Evolutionary conservation across 2,888 invertebrate species (phyloP).

Genomic region (Uropetala carovei): DNA sequence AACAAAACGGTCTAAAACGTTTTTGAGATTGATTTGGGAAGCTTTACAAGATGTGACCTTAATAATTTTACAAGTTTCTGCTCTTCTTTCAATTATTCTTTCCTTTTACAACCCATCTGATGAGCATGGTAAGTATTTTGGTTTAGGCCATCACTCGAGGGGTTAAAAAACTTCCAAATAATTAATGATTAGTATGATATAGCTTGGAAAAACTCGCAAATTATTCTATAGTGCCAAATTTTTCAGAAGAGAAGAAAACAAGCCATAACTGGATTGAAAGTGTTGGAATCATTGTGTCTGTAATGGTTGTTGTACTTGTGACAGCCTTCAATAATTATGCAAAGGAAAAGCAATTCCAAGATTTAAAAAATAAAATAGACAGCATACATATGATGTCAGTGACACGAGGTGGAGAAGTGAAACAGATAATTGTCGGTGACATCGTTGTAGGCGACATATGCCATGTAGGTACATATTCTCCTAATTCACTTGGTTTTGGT

Average conservation of each 20-base stretch:
- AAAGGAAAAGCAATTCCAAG: conserved; percentile 99
- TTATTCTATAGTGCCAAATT: not conserved
- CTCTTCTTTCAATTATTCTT: conserved; percentile 79
- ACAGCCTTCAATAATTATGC: conserved; percentile 99
- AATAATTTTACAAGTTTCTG: conserved; percentile 80
- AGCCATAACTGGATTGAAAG: conserved; percentile 99
- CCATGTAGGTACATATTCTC: conserved; percentile 80
- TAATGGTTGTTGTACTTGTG: conserved; percentile 98
- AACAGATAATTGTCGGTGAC: conserved; percentile 96
- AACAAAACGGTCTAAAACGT: conserved; percentile 80
- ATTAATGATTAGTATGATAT: not conserved
- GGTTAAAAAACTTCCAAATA: not conserved
- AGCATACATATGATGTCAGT: conserved; percentile 99
- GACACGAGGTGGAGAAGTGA: conserved; percentile 93
- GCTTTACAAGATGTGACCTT: conserved; percentile 82
- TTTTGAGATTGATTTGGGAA: conserved; percentile 80
- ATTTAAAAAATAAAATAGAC: conserved; percentile 97
- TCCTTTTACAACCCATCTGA: conserved; percentile 72
- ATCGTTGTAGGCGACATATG: conserved; percentile 99
- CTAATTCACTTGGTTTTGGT: not conserved
- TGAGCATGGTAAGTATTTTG: conserved; percentile 62
- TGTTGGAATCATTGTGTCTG: conserved; percentile 98
- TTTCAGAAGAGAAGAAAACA: conserved; percentile 90
- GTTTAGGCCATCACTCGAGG: not conserved
- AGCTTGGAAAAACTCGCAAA: not conserved